Conservation (phyloP, 2,113 vertebrate genomes). For the Nesoenas mayeri region DNA sequence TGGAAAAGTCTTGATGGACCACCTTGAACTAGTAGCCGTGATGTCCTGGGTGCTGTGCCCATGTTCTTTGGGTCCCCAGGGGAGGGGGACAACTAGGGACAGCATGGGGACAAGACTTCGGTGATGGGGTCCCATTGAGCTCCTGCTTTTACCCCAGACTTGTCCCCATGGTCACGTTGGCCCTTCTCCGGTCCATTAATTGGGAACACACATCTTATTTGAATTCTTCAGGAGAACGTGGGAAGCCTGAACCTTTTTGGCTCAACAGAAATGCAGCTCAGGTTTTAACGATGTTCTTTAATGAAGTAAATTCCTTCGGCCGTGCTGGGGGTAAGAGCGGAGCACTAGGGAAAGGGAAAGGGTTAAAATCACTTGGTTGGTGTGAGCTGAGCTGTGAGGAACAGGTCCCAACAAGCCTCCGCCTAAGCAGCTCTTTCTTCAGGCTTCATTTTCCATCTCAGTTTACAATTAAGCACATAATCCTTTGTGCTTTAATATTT, state of each 20-base stretch:
- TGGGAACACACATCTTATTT: accelerated
- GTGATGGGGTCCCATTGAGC: background rate
- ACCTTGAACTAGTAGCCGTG: background rate
- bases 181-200: background rate
- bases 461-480: background rate
- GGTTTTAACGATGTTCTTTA: background rate
- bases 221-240: accelerated
- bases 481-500: background rate
- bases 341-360: background rate
- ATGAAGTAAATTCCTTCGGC: background rate
- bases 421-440: background rate
- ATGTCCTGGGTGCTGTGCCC: background rate
- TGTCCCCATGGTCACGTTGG: accelerated
- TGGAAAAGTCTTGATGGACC: background rate
- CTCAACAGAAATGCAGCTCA: background rate
- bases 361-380: background rate
- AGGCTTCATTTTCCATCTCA: background rate
- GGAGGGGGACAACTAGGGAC: background rate
- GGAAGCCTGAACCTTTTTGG: background rate
- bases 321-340: background rate
- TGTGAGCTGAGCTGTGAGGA: background rate
- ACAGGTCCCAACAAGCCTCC: background rate
- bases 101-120: accelerated
- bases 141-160: background rate
- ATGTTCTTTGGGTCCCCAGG: background rate